Base-by-base conservation (phyloP, 1,140 invertebrate species). In the Tachypleus tridentatus region DNA sequence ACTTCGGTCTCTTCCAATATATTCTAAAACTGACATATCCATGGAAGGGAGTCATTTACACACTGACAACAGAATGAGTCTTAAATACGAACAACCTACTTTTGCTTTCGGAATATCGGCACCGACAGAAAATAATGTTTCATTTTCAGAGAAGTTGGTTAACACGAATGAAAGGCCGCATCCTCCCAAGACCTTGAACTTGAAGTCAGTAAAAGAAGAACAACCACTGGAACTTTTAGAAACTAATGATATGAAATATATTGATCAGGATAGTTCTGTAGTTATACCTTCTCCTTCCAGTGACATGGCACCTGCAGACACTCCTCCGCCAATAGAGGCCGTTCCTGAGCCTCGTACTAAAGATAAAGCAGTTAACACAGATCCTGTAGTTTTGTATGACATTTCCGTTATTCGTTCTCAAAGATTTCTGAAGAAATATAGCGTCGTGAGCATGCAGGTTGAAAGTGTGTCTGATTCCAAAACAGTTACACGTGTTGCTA, bases 401-500 rank as follows among this genome's bases (percentile, higher is more conserved):
- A 29, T 29, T 29, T 29, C 29, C 29, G 29, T 29, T 29, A 29
- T 29, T 29, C 29, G 29, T 29, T 29, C 29, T 29, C 29, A 29
- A 29, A 29, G 29, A 29, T 29, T 29, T 2, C 53, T 8, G n/a
- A 54, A 54, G 53, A 54, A n/a, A 7, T 54, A 54, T n/a, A 7
- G 7, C 53, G 53, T 54, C 7, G 53, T 54, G 7, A 54, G 7
- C 53, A 29, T 29, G 29, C 53, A 54, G 53, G 53, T 54, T n/a
- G 53, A 54, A 7, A 7, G n/a, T 7, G 53, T 54, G 7, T 7
- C 7, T 3, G 48, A 11, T 62, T 3, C 62, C 61, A 68, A 68
- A 58, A 65, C 64, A 10, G 51, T 61, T 52, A 68, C 67, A 50
- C 58, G 67, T 5, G 54, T 68, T 4, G 54, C 64, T 29, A 68